Evolutionary conservation across 2,888 invertebrate genomes (phyloP), one percentile per base, ranked within the genome.

Genomic region (Tachystola acroxantha): DNA sequence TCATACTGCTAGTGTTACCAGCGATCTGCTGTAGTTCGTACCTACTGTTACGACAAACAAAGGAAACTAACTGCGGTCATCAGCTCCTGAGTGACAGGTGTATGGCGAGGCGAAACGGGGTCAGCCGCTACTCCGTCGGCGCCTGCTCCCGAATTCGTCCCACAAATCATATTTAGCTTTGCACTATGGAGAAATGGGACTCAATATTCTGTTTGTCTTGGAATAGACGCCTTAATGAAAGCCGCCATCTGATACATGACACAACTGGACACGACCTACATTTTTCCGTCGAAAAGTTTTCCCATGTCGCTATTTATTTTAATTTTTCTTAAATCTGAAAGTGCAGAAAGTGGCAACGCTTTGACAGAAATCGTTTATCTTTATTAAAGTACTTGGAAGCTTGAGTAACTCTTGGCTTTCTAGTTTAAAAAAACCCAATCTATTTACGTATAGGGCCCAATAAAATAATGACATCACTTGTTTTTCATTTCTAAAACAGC

Each of bases 121-220:
- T 77, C 80, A 77, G 45, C 55, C 64, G 59, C 58, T 48, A 58
- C 34, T 22, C 32, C 20, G 12, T 19, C 66, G 59, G 50, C 55
- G 55, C 62, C 68, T 69, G 61, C 63, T 58, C 60, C 55, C 42
- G 62, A 60, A 66, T 49, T 66, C 59, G 80, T 65, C 67, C 77
- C 67, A 80, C 77, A 75, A 80, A 78, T 79, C 75, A 79, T 77
- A 75, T 79, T 79, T 77, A 78, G 76, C 69, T 58, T 65, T 65
- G 64, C 60, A 57, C 65, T 68, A 64, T 65, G 64, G 60, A 70
- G 64, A 73, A 70, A 72, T 68, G 66, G 63, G 64, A 66, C 62
- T 75, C 59, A n/a, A n/a, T n/a, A 10, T 72, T 68, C 68, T 69
- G 67, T 78, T 74, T 74, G 67, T 74, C 66, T 74, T 69, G 67